phyloP scores from a whole-genome alignment of 2,113 vertebrate genomes.

The Dermatemys mawii region DNA sequence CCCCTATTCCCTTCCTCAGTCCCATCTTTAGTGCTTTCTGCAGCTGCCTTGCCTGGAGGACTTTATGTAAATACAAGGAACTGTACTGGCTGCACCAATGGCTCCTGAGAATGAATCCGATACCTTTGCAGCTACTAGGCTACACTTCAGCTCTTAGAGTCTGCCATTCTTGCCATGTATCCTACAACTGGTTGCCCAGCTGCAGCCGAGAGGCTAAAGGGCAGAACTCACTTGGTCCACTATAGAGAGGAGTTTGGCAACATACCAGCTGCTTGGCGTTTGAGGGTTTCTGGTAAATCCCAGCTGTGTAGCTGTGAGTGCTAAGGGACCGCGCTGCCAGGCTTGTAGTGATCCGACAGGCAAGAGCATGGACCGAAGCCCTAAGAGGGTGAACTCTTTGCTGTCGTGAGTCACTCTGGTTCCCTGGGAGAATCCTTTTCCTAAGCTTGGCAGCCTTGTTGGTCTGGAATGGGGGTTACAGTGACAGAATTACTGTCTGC shows the following conservation, averaged over 20 bases:
- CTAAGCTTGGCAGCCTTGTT: slow-evolving; percentile 33
- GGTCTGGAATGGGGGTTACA: slow-evolving; percentile 60
- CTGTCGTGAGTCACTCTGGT: slow-evolving; percentile 11
- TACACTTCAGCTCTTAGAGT: not conserved
- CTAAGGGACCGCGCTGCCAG: not conserved
- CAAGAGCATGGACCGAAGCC: not conserved
- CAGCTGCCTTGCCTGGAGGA: slow-evolving; percentile 52
- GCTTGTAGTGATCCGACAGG: not conserved
- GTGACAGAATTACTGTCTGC: slow-evolving; percentile 81
- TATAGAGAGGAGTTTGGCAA: not conserved
- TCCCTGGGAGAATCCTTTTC: slow-evolving; percentile 4
- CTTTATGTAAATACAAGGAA: not conserved
- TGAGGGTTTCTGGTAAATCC: not conserved
- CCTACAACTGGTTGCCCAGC: not conserved
- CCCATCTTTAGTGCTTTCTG: not conserved
- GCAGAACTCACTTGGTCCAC: not conserved
- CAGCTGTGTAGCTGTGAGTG: not conserved
- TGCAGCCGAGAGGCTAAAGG: not conserved
- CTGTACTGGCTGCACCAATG: not conserved
- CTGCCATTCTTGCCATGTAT: not conserved
- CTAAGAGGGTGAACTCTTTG: not conserved
- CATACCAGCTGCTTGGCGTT: not conserved
- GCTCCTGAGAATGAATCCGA: slow-evolving; percentile 33
- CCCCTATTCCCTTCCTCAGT: not conserved
- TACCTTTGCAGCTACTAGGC: slow-evolving; percentile 3